Base-by-base conservation (phyloP, 2,888 invertebrate species). In the Lasioglossum zephyrum region DNA sequence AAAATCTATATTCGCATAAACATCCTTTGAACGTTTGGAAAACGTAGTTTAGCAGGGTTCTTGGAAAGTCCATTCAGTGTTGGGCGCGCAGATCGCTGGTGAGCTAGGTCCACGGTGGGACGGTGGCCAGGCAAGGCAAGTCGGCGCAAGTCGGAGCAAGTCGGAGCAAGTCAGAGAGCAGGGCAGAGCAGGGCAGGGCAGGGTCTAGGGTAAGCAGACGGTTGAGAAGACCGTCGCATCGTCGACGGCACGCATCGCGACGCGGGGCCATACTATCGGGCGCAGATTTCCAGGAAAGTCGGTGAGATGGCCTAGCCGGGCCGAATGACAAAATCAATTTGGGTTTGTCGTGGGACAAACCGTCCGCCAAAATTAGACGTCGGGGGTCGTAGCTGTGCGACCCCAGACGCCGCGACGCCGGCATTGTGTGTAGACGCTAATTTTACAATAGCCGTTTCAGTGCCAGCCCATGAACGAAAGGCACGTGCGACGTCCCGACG, bases 381-480 rank as follows among this genome's bases (percentile, higher is more conserved):
- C 89, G 92, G 93, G 94, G 93, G 93, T 94, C 93, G 93, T 91
- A 93, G 92, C 91, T 90, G 88, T 88, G 93, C 95, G 94, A 95
- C 94, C 94, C 87, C 87, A 87, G 87, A 87, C 87, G 87, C 87
- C 87, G 87, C 87, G 87, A 87, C 87, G 87, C 94, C 94, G 92
- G 92, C 94, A 95, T 94, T 94, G 95, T 95, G 94, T 94, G 94
- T 93, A 93, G 93, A 91, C 94, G 94, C 95, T 95, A 95, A 95
- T 95, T 95, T 95, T 95, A 95, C 94, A 94, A 94, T 94, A 92
- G 94, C 92, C 85, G 91, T 88, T 89, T 90, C 89, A 84, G 80
- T 80, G 87, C 85, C 91, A 89, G 88, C 76, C 81, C 76, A 72
- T 87, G 87, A 77, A 82, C 82, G 86, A 87, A 74, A 84, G 86